Evolutionary conservation across 1,140 invertebrate species (phyloP).

Genomic region (Nymphalis io): DNA sequence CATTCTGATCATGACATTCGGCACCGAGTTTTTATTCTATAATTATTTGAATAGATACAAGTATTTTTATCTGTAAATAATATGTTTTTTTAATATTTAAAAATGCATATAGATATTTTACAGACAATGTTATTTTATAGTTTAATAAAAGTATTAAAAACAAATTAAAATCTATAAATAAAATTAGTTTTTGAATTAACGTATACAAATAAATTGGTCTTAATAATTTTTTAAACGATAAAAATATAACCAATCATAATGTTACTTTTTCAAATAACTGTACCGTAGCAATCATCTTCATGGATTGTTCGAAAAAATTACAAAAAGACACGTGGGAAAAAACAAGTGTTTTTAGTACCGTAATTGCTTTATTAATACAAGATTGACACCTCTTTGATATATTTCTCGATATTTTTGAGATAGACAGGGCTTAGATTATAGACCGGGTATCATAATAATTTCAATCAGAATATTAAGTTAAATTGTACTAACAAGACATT

Average conservation of each 20-base stretch:
- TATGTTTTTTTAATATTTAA: no score
- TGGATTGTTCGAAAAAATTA: slow-evolving; percentile 53
- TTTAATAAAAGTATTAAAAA: no score
- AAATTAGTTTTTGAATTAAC: no score
- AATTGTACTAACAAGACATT: not conserved
- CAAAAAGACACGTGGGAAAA: slow-evolving; percentile 52
- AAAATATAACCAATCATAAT: not conserved
- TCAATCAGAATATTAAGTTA: not conserved
- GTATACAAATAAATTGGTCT: no score
- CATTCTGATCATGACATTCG: no score
- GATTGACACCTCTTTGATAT: slow-evolving; percentile 66
- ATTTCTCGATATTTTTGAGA: slow-evolving; percentile 39
- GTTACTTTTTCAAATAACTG: slow-evolving; percentile 24
- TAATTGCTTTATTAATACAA: slow-evolving; percentile 52
- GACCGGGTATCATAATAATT: not conserved
- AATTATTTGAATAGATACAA: no score
- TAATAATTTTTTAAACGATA: not conserved
- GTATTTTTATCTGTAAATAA: no score
- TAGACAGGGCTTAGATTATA: slow-evolving; percentile 23
- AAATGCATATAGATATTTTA: no score
- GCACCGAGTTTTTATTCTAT: no score
- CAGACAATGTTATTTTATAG: no score
- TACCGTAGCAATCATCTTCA: slow-evolving; percentile 56
- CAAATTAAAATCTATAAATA: no score
- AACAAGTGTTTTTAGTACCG: slow-evolving; percentile 48